Base-by-base conservation (phyloP, 2,797 vertebrate genomes). In the Poecilia velifera region DNA sequence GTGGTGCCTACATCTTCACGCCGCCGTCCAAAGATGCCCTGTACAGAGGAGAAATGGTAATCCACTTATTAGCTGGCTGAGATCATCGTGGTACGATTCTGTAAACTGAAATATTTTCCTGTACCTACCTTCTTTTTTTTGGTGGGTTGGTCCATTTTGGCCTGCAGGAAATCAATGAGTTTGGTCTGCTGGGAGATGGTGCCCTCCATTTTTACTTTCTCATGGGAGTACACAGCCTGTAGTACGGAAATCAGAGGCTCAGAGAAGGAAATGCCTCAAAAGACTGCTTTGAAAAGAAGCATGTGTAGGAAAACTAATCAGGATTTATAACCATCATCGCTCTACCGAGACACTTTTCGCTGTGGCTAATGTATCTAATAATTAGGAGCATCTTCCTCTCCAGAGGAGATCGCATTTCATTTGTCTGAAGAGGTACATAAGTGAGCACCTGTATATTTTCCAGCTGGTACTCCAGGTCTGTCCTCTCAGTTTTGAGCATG, bases 61-160 rank as follows among this genome's bases (percentile, higher is more conserved):
- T 62, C 1, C 34, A 46, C 68, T 72, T 74, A 2, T 47, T 41
- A 18, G 55, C 47, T 66, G 2, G 80, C 73, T 73, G 75, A 73
- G 43, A 81, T 70, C 76, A 81, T 70, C 73, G 4, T 43, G 77
- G 83, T 59, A 31, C 4, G 12, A 51, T 16, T 77, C 76, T 25
- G 46, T 6, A 34, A 6, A 62, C 1, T 14, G 34, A 71, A 76
- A 82, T 73, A 28, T 84, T 84, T 85, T 66, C 18, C 8, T 84
- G 81, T 55, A 99, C 98, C 98, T 55, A 99, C 98, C 98, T 99
- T 99, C 94, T 99, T 99, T 94, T 99, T 99, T 96, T 99, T 99
- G 4, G 96, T 96, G 25, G 98, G 98, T 72, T 99, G 98, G 91
- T 99, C 98, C 98, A 99, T 98, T 95, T 99, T 99, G 82, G 98